Conservation (phyloP, 1,140 invertebrate species). For the Drosophila truncata region DNA sequence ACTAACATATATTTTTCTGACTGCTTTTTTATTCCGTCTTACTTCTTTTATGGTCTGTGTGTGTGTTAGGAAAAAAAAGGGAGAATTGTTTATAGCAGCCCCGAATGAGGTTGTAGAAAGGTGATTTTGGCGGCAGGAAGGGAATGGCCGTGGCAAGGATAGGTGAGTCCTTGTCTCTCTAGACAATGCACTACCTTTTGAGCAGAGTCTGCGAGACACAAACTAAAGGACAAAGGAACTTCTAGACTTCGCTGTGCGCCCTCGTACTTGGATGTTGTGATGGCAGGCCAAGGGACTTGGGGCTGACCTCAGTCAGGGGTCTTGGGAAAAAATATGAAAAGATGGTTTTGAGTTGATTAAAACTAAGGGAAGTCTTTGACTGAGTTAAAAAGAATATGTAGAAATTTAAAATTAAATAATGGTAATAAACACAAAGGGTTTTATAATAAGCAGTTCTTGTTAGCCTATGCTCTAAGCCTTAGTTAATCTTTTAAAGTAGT, state of each 20-base stretch:
- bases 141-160: conserved; percentile 1
- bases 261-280: conserved; percentile 12
- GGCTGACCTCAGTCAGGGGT: conserved; percentile 5
- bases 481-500: neutral
- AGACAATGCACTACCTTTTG: conserved; percentile 45
- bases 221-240: conserved; percentile 31
- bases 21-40: conserved; percentile 1
- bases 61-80: conserved; percentile 12
- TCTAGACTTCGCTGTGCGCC: neutral
- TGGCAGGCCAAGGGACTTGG: neutral
- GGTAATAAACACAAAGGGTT: too few species aligned
- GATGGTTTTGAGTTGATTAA: conserved; percentile 13
- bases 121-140: conserved; percentile 7
- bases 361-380: neutral
- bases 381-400: neutral
- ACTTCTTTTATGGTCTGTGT: conserved; percentile 23
- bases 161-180: conserved; percentile 16
- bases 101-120: conserved; percentile 9
- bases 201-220: conserved; percentile 6
- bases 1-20: neutral
- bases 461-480: too few species aligned
- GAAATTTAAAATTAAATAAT: neutral
- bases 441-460: too few species aligned
- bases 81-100: conserved; percentile 20
- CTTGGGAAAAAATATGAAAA: conserved; percentile 2